Percentiles rank a stretch among this genome's conserved stretches.
phyloP scores from a whole-genome alignment of 2,888 invertebrate species.

The Neoascia interrupta region DNA sequence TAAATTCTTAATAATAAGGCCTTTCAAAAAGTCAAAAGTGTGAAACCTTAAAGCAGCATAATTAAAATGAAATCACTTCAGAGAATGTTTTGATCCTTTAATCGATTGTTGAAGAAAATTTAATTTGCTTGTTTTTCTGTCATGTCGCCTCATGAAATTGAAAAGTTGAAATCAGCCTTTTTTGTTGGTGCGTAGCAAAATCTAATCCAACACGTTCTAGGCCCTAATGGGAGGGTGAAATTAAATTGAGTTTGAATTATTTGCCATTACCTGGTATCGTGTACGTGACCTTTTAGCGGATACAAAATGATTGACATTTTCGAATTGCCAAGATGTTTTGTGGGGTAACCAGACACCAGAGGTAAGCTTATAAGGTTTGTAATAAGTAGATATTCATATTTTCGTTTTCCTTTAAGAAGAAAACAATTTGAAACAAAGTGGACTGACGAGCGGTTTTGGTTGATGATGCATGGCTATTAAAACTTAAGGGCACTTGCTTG shows the following conservation, averaged over 20 bases:
- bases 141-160: conserved; percentile 12
- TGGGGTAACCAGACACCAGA: not conserved
- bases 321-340: not conserved
- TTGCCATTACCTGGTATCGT: conserved; percentile 17
- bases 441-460: too few species aligned
- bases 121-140: conserved; percentile 9
- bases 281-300: conserved; percentile 23
- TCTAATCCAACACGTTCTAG: conserved; percentile 37
- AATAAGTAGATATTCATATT: too few species aligned
- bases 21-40: too few species aligned
- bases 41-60: too few species aligned
- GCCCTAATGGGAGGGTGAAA: conserved; percentile 2
- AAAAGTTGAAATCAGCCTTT: too few species aligned
- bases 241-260: conserved; percentile 30
- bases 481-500: too few species aligned
- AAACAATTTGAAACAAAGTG: too few species aligned
- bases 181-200: conserved; percentile 9
- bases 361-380: too few species aligned
- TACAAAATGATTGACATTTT: conserved; percentile 19
- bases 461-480: too few species aligned
- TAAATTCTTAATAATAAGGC: too few species aligned
- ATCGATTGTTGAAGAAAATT: conserved; percentile 22
- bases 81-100: conserved; percentile 27
- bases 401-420: too few species aligned
- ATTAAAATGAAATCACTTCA: conserved; percentile 31